A percentile compares a stretch with the other conserved stretches of the same genome.
Evolutionary conservation across 2,888 invertebrate genomes (phyloP).

Genomic region (Seira ritae): DNA sequence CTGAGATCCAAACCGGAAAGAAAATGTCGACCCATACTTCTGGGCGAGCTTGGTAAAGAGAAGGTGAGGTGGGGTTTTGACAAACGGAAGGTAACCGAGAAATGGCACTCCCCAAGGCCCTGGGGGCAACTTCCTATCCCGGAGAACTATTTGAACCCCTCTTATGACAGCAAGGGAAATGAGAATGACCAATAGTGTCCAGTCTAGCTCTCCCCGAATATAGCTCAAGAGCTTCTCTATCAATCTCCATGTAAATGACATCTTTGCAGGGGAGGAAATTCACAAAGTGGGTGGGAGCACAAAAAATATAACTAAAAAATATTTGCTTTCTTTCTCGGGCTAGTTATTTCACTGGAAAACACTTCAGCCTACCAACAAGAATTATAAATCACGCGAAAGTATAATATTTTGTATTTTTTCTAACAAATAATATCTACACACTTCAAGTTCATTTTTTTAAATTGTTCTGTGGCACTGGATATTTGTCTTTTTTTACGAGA

Average conservation of each 20-base stretch:
- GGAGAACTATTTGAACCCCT: slow-evolving; percentile 58
- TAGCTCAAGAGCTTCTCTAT: slow-evolving; percentile 38
- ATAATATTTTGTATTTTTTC: no score
- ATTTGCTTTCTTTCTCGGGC: no score
- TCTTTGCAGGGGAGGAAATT: background rate
- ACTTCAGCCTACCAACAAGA: background rate
- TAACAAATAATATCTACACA: no score
- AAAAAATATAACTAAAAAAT: slow-evolving; percentile 9
- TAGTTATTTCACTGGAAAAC: background rate
- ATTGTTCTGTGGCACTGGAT: no score
- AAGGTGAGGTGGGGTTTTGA: slow-evolving; percentile 86
- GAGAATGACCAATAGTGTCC: slow-evolving; percentile 58
- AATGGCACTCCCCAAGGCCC: slow-evolving; percentile 93
- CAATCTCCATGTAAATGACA: slow-evolving; percentile 48
- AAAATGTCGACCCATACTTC: slow-evolving; percentile 88
- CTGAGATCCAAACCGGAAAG: slow-evolving; percentile 87
- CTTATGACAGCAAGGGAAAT: slow-evolving; percentile 59
- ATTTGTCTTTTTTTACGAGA: no score
- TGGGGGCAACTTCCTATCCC: slow-evolving; percentile 81
- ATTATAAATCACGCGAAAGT: no score
- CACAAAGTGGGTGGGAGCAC: slow-evolving; percentile 4
- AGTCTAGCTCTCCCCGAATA: slow-evolving; percentile 54
- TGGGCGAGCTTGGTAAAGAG: slow-evolving; percentile 86
- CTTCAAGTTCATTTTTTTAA: no score
- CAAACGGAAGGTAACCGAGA: slow-evolving; percentile 88